Percentiles rank a stretch among this genome's conserved stretches.
phyloP scores from a whole-genome alignment of 1,140 invertebrate genomes.

The Drosophila lacertosa region DNA sequence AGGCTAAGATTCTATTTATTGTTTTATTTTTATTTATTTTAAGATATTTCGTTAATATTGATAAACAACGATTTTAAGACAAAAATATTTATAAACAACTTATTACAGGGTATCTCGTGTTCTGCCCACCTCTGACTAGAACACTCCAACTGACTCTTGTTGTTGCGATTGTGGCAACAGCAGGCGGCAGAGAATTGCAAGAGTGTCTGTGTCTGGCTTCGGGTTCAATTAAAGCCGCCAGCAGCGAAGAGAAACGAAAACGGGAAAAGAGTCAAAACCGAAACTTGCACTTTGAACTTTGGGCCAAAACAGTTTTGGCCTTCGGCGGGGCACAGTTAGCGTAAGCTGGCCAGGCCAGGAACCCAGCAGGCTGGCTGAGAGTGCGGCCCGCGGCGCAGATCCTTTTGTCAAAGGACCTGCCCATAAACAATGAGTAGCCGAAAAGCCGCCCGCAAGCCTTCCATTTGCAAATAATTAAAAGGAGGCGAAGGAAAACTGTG shows the following conservation, averaged over 20 bases:
- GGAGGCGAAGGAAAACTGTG: slow-evolving; percentile 34
- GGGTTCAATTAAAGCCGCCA: slow-evolving; percentile 75
- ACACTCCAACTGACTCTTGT: not conserved
- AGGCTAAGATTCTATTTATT: too few relatives aligned
- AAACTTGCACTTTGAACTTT: slow-evolving; percentile 52
- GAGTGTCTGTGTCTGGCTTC: slow-evolving; percentile 45
- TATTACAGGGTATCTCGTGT: too few relatives aligned
- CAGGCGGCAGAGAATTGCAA: slow-evolving; percentile 3
- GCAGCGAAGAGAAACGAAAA: slow-evolving; percentile 36
- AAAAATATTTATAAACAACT: too few relatives aligned
- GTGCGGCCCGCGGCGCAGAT: slow-evolving; percentile 1
- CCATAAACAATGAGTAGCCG: slow-evolving; percentile 46
- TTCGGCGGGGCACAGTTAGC: slow-evolving; percentile 10
- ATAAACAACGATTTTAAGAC: too few relatives aligned
- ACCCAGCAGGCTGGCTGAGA: slow-evolving; percentile 1
- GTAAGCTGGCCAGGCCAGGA: not conserved
- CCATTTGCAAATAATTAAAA: slow-evolving; percentile 72
- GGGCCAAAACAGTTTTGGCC: slow-evolving; percentile 21
- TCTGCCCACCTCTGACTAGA: not conserved
- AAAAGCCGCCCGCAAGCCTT: slow-evolving; percentile 38
- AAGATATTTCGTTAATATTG: too few relatives aligned
- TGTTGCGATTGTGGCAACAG: not conserved
- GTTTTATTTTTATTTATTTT: too few relatives aligned
- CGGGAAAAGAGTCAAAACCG: slow-evolving; percentile 17
- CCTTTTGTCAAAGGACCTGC: slow-evolving; percentile 41